Base-by-base conservation (phyloP, 1,140 invertebrate genomes). In the Ooceraea biroi region DNA sequence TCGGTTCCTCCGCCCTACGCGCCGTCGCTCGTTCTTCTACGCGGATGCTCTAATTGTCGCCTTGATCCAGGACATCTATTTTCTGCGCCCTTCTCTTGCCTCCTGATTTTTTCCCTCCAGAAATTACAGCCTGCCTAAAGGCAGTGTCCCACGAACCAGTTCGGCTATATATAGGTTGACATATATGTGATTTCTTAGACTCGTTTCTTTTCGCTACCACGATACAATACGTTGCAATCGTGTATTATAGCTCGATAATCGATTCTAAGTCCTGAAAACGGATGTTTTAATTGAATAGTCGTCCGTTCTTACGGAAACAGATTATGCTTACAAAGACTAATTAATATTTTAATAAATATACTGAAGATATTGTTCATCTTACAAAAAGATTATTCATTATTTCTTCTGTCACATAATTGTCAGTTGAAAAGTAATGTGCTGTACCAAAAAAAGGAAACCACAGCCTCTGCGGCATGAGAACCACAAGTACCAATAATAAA, bases 1-100 rank as follows among this genome's bases (percentile, higher is more conserved):
- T 77, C 65, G 17, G 30, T 58, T 52, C 63, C 17, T 12, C 44
- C 48, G 44, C 50, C 14, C 46, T 44, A 44, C 41, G 30, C n/a
- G 22, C 11, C 44, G 19, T 14, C 19, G 27, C 69, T 55, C 27
- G 36, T 8, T 19, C 30, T 30, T 30, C 4, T 46, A 1, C 17
- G 25, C 86, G 52, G 85, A 89, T 90, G 89, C 74, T 84, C 82
- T 90, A 90, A 91, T 91, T 88, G 86, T 83, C 82, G 74, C 58
- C 73, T 65, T 72, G 72, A 87, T 74, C 84, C 84, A 68, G 82
- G 46, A 80, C 85, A 77, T 88, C 84, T 88, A 90, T 90, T 90
- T 90, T 88, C 76, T 84, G 41, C 58, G 58, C 48, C 30, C 58
- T 55, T 27, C 71, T 8, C 71, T 8, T 52, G 44, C 48, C 52